phyloP scores from a whole-genome alignment of 2,888 invertebrate species.

The Congeria kusceri region DNA sequence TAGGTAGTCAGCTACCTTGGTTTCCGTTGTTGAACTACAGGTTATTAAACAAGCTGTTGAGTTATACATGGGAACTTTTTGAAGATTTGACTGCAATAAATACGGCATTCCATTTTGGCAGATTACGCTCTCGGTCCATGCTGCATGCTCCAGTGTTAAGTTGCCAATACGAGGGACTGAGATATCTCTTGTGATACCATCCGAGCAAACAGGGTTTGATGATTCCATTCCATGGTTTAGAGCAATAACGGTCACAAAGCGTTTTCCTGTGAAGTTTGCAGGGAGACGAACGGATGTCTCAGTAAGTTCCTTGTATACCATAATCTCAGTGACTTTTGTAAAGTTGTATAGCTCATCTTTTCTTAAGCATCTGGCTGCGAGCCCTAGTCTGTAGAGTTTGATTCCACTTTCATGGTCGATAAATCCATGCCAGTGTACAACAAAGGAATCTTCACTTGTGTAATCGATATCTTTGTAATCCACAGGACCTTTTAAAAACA shows the following conservation, averaged over 20 bases:
- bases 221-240: constrained; percentile 50
- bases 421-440: constrained; percentile 63
- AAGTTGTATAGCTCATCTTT: constrained; percentile 15
- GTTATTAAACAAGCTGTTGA: neutral
- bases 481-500: constrained; percentile 1
- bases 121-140: constrained; percentile 34
- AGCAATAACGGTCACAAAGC: constrained; percentile 23
- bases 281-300: constrained; percentile 8
- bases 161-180: constrained; percentile 56
- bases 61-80: neutral
- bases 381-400: constrained; percentile 53
- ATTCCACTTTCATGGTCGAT: constrained; percentile 72
- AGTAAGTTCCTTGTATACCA: constrained; percentile 5
- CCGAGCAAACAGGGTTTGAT: constrained; percentile 72
- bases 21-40: neutral
- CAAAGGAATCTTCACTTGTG: constrained; percentile 41
- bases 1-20: neutral
- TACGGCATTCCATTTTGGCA: constrained; percentile 46
- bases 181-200: constrained; percentile 70
- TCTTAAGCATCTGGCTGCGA: constrained; percentile 28
- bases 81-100: neutral
- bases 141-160: constrained; percentile 49
- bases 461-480: constrained; percentile 64
- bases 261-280: constrained; percentile 52
- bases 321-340: neutral